Conservation (phyloP, 2,888 invertebrate species). For the Plemyria rubiginata region DNA sequence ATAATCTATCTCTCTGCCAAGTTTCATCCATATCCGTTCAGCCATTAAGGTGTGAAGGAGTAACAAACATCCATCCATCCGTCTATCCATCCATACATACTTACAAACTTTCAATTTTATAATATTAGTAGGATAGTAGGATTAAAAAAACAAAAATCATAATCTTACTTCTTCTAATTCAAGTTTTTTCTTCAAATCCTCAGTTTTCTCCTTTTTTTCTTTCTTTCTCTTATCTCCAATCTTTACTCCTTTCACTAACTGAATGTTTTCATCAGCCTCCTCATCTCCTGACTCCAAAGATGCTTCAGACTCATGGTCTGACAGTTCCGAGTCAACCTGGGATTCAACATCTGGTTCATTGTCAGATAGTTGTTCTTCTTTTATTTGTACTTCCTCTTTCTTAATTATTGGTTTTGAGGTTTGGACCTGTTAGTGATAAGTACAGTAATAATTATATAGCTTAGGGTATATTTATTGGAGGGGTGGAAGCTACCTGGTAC, state of each 20-base stretch:
- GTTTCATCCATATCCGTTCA: too few relatives aligned
- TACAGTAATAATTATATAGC: too few relatives aligned
- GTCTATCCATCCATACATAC: too few relatives aligned
- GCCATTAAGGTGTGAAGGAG: too few relatives aligned
- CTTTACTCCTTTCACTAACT: constrained; percentile 73
- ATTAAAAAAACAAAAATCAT: too few relatives aligned
- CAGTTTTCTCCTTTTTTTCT: constrained; percentile 71
- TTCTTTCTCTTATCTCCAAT: constrained; percentile 71
- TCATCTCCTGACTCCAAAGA: constrained; percentile 38
- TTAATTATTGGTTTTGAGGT: constrained; percentile 16
- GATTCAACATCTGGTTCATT: constrained; percentile 53
- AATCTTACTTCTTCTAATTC: constrained; percentile 69
- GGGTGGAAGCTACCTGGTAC: too few relatives aligned
- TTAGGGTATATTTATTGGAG: too few relatives aligned
- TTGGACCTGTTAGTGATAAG: constrained; percentile 6
- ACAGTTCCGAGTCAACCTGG: constrained; percentile 16
- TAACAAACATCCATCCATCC: too few relatives aligned
- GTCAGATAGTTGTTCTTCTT: constrained; percentile 52
- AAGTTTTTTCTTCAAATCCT: constrained; percentile 79
- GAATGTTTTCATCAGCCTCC: constrained; percentile 52
- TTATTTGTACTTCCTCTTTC: constrained; percentile 52
- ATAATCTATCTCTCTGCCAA: too few relatives aligned
- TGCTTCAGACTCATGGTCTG: constrained; percentile 34
- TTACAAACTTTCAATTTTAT: too few relatives aligned
- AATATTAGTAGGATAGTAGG: too few relatives aligned